phyloP scores from a whole-genome alignment of 2,797 vertebrate genomes.

The Mormyrops boulengeri region DNA sequence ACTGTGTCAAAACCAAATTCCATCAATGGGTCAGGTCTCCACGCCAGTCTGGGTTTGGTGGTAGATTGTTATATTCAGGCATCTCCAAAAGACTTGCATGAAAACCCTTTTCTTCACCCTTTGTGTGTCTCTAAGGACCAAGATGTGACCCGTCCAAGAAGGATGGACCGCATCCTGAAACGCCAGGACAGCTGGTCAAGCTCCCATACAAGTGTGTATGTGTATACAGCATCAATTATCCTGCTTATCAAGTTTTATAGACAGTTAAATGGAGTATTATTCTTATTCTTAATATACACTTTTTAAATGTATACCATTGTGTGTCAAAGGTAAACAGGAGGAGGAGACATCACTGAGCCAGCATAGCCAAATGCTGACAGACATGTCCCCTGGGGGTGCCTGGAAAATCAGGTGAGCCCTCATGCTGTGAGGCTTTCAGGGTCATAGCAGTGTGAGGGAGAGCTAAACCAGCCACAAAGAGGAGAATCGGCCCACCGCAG shows the following conservation, averaged over 20 bases:
- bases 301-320: slow-evolving; percentile 6
- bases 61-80: background rate
- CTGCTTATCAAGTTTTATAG: background rate
- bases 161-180: slow-evolving; percentile 45
- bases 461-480: background rate
- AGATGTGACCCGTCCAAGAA: slow-evolving; percentile 42
- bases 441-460: background rate
- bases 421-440: background rate
- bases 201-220: slow-evolving; percentile 48
- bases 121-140: slow-evolving; percentile 49
- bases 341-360: slow-evolving; percentile 36
- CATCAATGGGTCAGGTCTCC: background rate
- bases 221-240: background rate
- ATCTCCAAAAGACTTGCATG: background rate
- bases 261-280: background rate
- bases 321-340: slow-evolving; percentile 51
- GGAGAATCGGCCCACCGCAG: background rate
- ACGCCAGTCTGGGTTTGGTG: background rate
- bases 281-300: background rate
- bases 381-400: slow-evolving; percentile 42
- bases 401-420: background rate
- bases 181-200: slow-evolving; percentile 65
- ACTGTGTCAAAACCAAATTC: background rate
- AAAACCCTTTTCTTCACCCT: background rate
- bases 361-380: slow-evolving; percentile 32